Evolutionary conservation across 2,113 vertebrate genomes (phyloP).

Genomic region (Corythoichthys intestinalis): DNA sequence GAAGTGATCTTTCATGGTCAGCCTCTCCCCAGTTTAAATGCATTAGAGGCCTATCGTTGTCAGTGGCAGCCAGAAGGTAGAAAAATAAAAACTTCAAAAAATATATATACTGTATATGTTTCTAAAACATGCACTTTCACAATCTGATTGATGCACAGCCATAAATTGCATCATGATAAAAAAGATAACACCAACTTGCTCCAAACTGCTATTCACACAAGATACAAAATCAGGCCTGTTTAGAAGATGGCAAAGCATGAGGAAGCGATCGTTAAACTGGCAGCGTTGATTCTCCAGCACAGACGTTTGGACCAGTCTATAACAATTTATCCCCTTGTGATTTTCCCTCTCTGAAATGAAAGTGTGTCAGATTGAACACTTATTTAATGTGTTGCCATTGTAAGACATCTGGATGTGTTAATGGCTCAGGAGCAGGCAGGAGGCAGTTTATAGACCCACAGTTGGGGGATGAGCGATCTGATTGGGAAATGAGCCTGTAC

Average conservation of each 20-base stretch:
- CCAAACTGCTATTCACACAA: constrained; percentile 13
- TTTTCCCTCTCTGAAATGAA: constrained; percentile 56
- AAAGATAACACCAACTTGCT: not conserved
- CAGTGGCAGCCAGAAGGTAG: too few species aligned
- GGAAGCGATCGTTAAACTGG: constrained; percentile 35
- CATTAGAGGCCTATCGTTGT: too few species aligned
- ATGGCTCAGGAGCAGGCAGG: constrained; percentile 65
- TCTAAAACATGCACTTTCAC: not conserved
- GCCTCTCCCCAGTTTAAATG: too few species aligned
- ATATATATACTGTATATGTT: too few species aligned
- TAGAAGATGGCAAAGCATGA: constrained; percentile 23
- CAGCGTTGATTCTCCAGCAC: constrained; percentile 53
- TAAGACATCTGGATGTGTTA: constrained; percentile 69
- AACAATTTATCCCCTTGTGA: constrained; percentile 65
- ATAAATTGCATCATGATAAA: not conserved
- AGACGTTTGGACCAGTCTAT: constrained; percentile 58
- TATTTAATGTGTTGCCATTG: constrained; percentile 73
- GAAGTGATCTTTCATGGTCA: too few species aligned
- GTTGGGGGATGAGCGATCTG: constrained; percentile 45
- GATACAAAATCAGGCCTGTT: constrained; percentile 35
- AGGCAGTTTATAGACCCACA: constrained; percentile 65
- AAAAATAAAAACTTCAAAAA: too few species aligned
- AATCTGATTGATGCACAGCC: not conserved
- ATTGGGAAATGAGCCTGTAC: constrained; percentile 40
- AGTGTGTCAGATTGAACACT: constrained; percentile 68